Percentiles rank a stretch among this genome's conserved stretches.
Evolutionary conservation across 2,888 invertebrate species (phyloP).

Genomic region (Keiferia lycopersicella): DNA sequence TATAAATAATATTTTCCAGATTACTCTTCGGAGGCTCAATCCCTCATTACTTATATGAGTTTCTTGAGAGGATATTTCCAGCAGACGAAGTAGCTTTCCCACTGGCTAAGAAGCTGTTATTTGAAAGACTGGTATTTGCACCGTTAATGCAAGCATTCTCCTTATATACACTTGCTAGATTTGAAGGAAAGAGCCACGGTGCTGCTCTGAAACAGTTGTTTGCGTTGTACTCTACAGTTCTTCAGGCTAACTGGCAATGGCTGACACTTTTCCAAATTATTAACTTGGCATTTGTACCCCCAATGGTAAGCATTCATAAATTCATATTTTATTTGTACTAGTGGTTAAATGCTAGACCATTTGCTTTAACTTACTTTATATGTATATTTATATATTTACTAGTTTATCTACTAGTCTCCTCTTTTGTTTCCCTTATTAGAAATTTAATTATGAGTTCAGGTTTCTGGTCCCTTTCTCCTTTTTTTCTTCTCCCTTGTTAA

Average conservation of each 20-base stretch:
- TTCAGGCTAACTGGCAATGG: constrained; percentile 89
- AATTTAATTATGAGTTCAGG: too few species aligned
- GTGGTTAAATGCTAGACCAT: too few species aligned
- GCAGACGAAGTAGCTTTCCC: constrained; percentile 80
- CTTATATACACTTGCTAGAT: constrained; percentile 86
- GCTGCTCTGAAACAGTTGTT: constrained; percentile 83
- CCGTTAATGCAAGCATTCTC: constrained; percentile 87
- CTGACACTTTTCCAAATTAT: constrained; percentile 87
- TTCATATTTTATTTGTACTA: too few species aligned
- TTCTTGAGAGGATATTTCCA: constrained; percentile 82
- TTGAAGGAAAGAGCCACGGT: constrained; percentile 88
- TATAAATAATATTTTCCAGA: constrained; percentile 60
- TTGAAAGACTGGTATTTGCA: constrained; percentile 87
- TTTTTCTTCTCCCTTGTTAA: too few species aligned
- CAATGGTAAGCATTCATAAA: constrained; percentile 82
- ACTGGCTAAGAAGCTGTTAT: constrained; percentile 82
- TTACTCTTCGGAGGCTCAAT: constrained; percentile 90
- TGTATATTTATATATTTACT: too few species aligned
- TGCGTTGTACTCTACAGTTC: constrained; percentile 83
- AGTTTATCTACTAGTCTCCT: too few species aligned
- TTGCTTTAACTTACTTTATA: too few species aligned
- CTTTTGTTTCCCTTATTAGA: too few species aligned
- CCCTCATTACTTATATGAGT: constrained; percentile 88
- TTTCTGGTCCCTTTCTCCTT: too few species aligned
- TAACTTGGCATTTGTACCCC: constrained; percentile 88